Base-by-base conservation (phyloP, 2,113 vertebrate genomes). In the Galemys pyrenaicus region DNA sequence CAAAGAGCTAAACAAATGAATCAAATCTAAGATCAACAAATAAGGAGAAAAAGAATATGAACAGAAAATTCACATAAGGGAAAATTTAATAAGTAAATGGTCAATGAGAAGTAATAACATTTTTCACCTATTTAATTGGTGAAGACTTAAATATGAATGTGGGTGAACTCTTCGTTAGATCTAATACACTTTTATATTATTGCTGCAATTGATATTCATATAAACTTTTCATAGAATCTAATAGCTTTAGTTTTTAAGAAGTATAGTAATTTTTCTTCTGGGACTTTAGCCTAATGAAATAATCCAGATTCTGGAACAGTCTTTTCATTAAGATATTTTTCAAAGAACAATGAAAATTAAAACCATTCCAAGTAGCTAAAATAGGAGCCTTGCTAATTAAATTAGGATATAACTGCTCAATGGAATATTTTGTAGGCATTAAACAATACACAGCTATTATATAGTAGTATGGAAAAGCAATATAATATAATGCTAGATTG, bases 321-420 rank as follows among this genome's bases (percentile, higher is more conserved):
- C 35, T 79, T 91, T 37, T 49, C 26, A 74, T 82, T 94, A 86
- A 94, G 37, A 44, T 64, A 88, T 62, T 67, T 96, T 92, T 77
- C 54, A 94, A 96, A 67, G 87, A 92, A 94, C 30, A 84, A 80
- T 90, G 81, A 84, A 95, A 95, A 84, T 92, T 92, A 77, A 83
- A 78, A 94, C 26, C 44, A 93, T 32, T 65, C 9, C 54, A 94
- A 84, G 93, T 58, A 80, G 30, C 71, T 56, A 94, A 95, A 87
- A 90, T 30, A 84, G 71, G 51, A 92, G 16, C 87, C 22, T 60
- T 35, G 20, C 15, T 95, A 90, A 81, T 82, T 93, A 92, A 92
- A 87, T 93, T 84, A 70, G 46, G 19, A 0, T 89, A 70, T 70
- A 89, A 80, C 58, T 79, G 26, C 51, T 81, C 54, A 88, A 67